Evolutionary conservation across 2,113 vertebrate genomes (phyloP).

Genomic region (Stegostoma tigrinum): DNA sequence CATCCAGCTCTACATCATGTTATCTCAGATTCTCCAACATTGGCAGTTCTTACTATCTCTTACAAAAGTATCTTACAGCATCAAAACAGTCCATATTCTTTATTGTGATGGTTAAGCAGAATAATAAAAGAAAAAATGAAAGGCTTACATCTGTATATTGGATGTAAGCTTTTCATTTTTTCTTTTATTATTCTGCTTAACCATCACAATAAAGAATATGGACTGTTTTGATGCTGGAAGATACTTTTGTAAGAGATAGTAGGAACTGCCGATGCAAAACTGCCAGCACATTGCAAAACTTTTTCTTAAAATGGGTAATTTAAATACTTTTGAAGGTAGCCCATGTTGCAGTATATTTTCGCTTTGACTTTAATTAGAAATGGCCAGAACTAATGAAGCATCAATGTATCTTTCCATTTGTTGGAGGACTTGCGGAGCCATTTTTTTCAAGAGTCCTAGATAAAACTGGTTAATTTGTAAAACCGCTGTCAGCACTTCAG

Average conservation of each 20-base stretch:
- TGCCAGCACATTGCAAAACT: background rate
- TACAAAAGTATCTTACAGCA: background rate
- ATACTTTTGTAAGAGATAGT: background rate
- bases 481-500: background rate
- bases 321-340: background rate
- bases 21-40: too few species aligned
- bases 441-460: background rate
- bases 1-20: too few species aligned
- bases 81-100: background rate
- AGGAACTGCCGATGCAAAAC: too few species aligned
- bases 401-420: background rate
- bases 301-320: background rate
- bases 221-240: background rate
- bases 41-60: too few species aligned
- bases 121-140: background rate
- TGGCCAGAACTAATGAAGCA: background rate
- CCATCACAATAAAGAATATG: background rate
- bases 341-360: background rate
- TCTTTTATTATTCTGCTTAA: background rate
- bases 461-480: background rate
- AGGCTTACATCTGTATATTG: too few species aligned
- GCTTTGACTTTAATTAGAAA: background rate
- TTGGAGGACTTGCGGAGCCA: background rate
- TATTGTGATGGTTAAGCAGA: background rate
- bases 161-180: background rate